These are phyloP conservation scores for Rhizomys pruinosus DNA, from an alignment of 2,113 vertebrate species.

Conservation along the genomic window DNA sequence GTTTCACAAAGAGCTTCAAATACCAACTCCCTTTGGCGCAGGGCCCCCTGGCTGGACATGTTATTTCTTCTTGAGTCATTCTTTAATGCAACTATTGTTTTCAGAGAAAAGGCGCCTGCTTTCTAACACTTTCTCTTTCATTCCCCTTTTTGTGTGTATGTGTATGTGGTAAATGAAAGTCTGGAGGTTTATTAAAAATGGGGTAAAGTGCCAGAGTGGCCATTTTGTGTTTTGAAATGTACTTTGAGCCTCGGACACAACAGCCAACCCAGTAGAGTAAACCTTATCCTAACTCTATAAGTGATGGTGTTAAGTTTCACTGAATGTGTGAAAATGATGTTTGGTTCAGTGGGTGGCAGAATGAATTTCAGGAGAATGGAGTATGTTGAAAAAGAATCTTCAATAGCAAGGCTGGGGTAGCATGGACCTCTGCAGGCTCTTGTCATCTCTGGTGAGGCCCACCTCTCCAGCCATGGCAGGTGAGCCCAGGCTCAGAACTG, in stretches of 20 bases:
- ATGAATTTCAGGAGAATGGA: neutral
- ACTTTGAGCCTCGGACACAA: slow-evolving; percentile 13
- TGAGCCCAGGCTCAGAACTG: neutral
- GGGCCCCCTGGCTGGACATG: slow-evolving; percentile 66
- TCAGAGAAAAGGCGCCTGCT: slow-evolving; percentile 59
- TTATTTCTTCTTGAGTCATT: slow-evolving; percentile 71
- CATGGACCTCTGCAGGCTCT: too few species aligned
- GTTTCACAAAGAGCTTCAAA: slow-evolving; percentile 66
- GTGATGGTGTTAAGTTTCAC: neutral
- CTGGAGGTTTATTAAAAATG: slow-evolving; percentile 56
- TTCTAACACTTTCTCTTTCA: slow-evolving; percentile 51
- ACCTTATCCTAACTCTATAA: neutral
- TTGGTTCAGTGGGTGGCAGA: neutral
- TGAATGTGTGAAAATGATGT: neutral
- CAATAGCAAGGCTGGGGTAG: neutral
- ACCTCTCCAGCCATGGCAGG: neutral
- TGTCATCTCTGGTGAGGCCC: neutral
- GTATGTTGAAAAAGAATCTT: neutral
- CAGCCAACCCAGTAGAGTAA: neutral
- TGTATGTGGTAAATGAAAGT: slow-evolving; percentile 52
- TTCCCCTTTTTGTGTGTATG: neutral
- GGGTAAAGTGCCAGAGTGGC: neutral
- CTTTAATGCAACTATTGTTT: slow-evolving; percentile 72
- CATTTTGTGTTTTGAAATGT: slow-evolving; percentile 12
- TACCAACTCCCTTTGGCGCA: slow-evolving; percentile 36